These are phyloP conservation scores for Edolisoma coerulescens DNA, from an alignment of 2,113 vertebrate species.

Conservation along the genomic window DNA sequence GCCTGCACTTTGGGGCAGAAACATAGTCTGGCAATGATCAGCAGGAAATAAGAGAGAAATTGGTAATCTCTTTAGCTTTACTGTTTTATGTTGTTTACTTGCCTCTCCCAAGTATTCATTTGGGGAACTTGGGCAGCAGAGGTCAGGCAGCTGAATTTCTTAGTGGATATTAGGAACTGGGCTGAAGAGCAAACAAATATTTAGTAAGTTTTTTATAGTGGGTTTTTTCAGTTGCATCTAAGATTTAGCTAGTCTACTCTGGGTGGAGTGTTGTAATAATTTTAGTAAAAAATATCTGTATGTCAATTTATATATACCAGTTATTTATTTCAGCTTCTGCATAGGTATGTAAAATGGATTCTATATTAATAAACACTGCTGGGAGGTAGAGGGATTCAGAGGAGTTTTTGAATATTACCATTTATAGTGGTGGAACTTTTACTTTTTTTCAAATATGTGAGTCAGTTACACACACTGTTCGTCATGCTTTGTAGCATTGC, in stretches of 20 bases:
- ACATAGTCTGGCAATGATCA: constrained; percentile 61
- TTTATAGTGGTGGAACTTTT: background rate
- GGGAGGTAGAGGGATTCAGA: background rate
- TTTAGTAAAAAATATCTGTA: background rate
- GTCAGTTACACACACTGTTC: background rate
- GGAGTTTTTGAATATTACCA: background rate
- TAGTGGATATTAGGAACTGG: background rate
- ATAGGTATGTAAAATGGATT: background rate
- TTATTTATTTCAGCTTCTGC: background rate
- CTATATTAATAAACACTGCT: background rate
- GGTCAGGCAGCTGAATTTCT: constrained; percentile 23
- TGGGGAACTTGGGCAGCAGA: background rate
- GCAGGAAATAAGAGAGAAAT: constrained; percentile 65
- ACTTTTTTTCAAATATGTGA: background rate
- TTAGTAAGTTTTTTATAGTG: background rate
- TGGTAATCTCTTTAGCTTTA: constrained; percentile 63
- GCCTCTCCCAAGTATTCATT: constrained; percentile 26
- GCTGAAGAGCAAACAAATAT: background rate
- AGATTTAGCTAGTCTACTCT: background rate
- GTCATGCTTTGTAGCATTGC: background rate
- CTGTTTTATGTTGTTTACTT: constrained; percentile 37
- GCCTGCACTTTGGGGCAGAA: constrained; percentile 62
- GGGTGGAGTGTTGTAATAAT: background rate
- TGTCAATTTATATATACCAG: background rate
- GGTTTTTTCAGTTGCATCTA: background rate